phyloP scores from a whole-genome alignment of 2,888 invertebrate species.

The Sisyra terminalis region DNA sequence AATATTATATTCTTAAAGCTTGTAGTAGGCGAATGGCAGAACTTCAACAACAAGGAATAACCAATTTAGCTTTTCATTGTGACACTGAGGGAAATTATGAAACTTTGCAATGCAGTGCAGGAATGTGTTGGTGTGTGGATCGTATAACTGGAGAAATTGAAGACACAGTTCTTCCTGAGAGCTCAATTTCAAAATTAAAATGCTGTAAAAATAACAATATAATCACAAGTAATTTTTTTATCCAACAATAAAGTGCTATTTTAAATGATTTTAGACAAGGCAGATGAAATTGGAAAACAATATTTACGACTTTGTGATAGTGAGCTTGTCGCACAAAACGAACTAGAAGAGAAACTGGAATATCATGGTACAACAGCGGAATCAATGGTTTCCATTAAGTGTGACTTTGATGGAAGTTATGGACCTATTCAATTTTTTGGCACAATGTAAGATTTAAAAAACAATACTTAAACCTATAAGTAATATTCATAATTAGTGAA shows the following conservation, averaged over 20 bases:
- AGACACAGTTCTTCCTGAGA: conserved; percentile 36
- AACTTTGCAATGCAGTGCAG: conserved; percentile 46
- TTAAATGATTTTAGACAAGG: conserved; percentile 27
- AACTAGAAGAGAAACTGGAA: conserved; percentile 33
- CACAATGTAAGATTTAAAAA: conserved; percentile 32
- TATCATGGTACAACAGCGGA: conserved; percentile 40
- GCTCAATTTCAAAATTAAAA: conserved; percentile 38
- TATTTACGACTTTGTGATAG: conserved; percentile 54
- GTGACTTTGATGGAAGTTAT: conserved; percentile 51
- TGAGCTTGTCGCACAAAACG: conserved; percentile 32
- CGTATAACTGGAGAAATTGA: conserved; percentile 39
- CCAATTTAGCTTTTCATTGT: conserved; percentile 43
- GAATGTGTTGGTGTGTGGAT: conserved; percentile 52
- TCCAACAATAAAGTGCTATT: neutral
- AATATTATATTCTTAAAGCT: conserved; percentile 23
- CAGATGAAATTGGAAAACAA: conserved; percentile 29
- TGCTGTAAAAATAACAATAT: conserved; percentile 38
- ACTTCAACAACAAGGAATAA: conserved; percentile 27
- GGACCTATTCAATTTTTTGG: conserved; percentile 34
- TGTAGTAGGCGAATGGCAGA: conserved; percentile 43
- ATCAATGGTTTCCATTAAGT: conserved; percentile 33
- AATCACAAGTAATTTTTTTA: neutral
- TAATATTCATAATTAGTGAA: no score
- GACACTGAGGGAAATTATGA: conserved; percentile 47
- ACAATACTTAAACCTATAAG: neutral